Evolutionary conservation across 2,113 vertebrate genomes (phyloP), one percentile per base, ranked within the genome.

Genomic region (Trogon melanurus): DNA sequence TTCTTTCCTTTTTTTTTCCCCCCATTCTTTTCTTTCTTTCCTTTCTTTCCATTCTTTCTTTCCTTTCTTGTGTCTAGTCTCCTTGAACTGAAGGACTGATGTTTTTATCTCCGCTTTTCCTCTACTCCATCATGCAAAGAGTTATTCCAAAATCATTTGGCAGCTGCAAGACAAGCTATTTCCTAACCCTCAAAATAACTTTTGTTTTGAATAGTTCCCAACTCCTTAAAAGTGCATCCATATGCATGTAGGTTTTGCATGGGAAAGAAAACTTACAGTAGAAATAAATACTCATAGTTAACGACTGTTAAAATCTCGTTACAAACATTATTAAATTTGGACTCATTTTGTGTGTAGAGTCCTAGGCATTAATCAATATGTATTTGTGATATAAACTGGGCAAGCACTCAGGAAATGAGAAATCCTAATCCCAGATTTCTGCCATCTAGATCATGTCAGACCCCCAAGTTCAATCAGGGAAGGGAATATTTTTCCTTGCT

Each of bases 131-230:
- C 96, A 95, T 92, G 91, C 79, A 94, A 96, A 97, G 91, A 97
- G 85, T 96, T 97, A 97, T 97, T 98, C 97, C 97, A 97, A 97
- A 97, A 96, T 94, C 91, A 94, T 90, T 98, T 98, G 98, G 98
- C 97, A 98, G 83, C 89, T 32, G 19, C 91, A 94, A 97, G 97
- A 98, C 97, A 98, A 97, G 96, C 97, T 97, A 95, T 98, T 98
- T 98, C 97, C 98, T 98, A 98, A 97, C 87, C 89, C 97, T 97
- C 96, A 98, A 97, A 98, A 97, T 98, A 98, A 91, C 97, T 97
- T 95, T 97, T 97, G 95, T 97, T 98, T 98, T 98, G 97, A 98
- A 92, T 96, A 95, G 90, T 97, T 98, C 96, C 96, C 96, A 97
- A 96, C 97, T 97, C 92, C 95, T 97, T 98, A 98, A 97, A 98